Evolutionary conservation across 2,113 vertebrate genomes (phyloP), one percentile per base, ranked within the genome.

Genomic region (Camarhynchus parvulus): DNA sequence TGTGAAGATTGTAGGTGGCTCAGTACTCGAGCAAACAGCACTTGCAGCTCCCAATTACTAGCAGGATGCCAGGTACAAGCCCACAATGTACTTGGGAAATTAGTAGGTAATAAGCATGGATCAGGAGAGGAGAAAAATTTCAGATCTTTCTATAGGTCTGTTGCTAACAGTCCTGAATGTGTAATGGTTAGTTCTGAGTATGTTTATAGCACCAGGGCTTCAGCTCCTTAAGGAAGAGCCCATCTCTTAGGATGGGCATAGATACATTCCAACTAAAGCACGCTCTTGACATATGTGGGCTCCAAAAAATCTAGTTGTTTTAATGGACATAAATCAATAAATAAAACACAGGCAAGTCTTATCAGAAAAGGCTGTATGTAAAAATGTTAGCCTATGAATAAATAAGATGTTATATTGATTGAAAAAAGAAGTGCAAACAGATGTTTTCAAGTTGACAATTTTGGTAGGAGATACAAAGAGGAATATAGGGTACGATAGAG

Each of bases 1-100:
- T 80, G 68, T 63, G 82, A 92, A 92, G 59, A 25, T 96, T 81
- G 95, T 94, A 96, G 94, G 92, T 94, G 94, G 90, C 84, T 96
- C 7, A 0, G 49, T 77, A 73, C 64, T 92, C 35, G 53, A 82
- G 93, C 64, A 78, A 89, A 78, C 69, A 94, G 84, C 53, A 72
- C n/a, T 89, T 39, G 27, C 69, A 76, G 58, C 81, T 94, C 70
- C 62, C 42, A 78, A 0, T 88, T 92, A 87, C 67, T 86, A 80
- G 79, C 73, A 82, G 41, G 16, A 88, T 83, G 80, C 44, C 19
- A 28, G 25, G 49, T 49, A 64, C 4, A 13, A 94, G 52, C 39
- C 58, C 37, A 80, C 70, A 67, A 47, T 10, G 41, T 80, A 61
- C 89, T 91, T 80, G 44, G 83, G 63, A 96, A 95, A 89, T 87